phyloP scores from a whole-genome alignment of 2,888 invertebrate genomes.

The Sylvicola fuscatus region DNA sequence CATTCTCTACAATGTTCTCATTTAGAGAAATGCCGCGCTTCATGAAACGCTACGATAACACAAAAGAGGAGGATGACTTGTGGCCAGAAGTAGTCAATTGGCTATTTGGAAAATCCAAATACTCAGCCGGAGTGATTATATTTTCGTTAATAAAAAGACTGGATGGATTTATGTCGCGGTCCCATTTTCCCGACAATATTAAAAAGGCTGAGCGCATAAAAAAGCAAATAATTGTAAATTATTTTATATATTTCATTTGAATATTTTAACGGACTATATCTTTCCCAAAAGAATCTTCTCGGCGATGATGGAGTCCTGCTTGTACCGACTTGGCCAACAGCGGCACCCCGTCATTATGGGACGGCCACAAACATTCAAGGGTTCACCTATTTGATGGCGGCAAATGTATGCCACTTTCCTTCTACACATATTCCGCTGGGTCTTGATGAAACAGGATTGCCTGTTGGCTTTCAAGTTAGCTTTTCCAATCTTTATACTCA shows the following conservation, averaged over 20 bases:
- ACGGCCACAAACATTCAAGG: conserved; percentile 35
- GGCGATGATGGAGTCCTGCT: conserved; percentile 49
- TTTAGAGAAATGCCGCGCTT: too few species aligned
- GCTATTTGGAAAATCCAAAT: too few species aligned
- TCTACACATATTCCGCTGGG: conserved; percentile 56
- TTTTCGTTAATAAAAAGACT: too few species aligned
- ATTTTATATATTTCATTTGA: conserved; percentile 9
- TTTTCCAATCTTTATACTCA: neutral
- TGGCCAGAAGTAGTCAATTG: too few species aligned
- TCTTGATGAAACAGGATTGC: conserved; percentile 36
- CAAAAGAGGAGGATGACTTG: too few species aligned
- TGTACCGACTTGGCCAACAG: conserved; percentile 43
- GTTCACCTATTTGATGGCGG: conserved; percentile 39
- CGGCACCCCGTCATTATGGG: conserved; percentile 43
- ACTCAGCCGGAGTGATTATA: too few species aligned
- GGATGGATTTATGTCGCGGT: too few species aligned
- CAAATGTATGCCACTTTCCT: conserved; percentile 56
- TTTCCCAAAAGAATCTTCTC: conserved; percentile 30
- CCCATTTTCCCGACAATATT: too few species aligned
- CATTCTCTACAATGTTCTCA: too few species aligned
- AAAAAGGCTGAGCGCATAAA: too few species aligned
- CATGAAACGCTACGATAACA: too few species aligned
- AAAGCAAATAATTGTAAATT: conserved; percentile 8
- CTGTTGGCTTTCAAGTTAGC: conserved; percentile 54
- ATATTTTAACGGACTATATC: neutral